Conservation (phyloP, 1,140 invertebrate species). For the Zelostemma sp. region DNA sequence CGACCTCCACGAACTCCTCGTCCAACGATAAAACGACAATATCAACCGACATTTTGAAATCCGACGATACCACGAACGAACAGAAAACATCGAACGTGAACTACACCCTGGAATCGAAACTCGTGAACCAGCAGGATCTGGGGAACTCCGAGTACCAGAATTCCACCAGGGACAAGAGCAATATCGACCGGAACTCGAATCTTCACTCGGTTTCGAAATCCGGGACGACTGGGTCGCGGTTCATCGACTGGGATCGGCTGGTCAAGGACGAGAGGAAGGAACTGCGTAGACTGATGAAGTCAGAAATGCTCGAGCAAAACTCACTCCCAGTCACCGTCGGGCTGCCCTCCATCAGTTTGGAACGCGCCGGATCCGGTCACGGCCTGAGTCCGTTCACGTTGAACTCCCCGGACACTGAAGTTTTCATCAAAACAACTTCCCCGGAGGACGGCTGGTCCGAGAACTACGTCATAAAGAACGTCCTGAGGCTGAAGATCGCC, state of each 20-base stretch:
- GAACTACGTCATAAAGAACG: constrained; percentile 60
- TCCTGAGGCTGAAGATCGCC: constrained; percentile 59
- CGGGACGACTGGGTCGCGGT: constrained; percentile 24
- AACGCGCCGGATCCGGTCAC: constrained; percentile 56
- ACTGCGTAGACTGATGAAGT: constrained; percentile 48
- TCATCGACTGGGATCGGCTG: constrained; percentile 63
- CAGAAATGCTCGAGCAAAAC: constrained; percentile 50
- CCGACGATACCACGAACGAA: constrained; percentile 23
- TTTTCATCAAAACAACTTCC: constrained; percentile 64
- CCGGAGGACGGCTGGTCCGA: constrained; percentile 66
- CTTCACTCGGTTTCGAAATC: constrained; percentile 27
- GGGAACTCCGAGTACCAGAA: constrained; percentile 19
- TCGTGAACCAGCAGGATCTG: constrained; percentile 25
- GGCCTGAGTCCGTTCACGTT: constrained; percentile 57
- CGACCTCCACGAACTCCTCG: constrained; percentile 57
- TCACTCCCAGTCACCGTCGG: constrained; percentile 51
- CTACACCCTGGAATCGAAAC: constrained; percentile 17
- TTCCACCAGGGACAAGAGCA: constrained; percentile 20
- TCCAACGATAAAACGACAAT: constrained; percentile 59
- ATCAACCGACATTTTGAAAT: constrained; percentile 55
- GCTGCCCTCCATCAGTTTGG: constrained; percentile 59
- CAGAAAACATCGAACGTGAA: constrained; percentile 12
- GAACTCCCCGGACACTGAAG: constrained; percentile 58
- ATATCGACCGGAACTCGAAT: constrained; percentile 47
- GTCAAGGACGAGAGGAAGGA: constrained; percentile 57